Base-by-base conservation (phyloP, 2,797 vertebrate genomes). In the Sebastes hubbsi region DNA sequence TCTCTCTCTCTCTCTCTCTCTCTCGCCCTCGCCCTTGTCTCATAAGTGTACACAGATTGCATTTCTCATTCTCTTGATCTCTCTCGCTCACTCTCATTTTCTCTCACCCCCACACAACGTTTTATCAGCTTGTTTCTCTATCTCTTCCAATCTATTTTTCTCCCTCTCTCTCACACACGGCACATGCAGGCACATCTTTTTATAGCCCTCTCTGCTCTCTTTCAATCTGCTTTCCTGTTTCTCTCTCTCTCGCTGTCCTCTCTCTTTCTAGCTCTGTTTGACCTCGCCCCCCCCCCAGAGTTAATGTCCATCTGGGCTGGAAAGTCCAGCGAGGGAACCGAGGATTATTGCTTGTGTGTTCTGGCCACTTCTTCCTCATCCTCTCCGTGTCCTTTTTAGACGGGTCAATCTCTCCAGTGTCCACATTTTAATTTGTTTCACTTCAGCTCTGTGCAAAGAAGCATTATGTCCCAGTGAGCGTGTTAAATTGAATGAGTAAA, bases 271-370 rank as follows among this genome's bases (percentile, higher is more conserved):
- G 52, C 82, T 88, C 80, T 81, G 75, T 76, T 60, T 75, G 87
- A 91, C 92, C 85, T 56, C 29, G 74, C 59, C 62, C 70, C 74
- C 70, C 74, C 69, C 77, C 72, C 80, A 77, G 82, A 83, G 90
- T 86, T 91, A 85, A 91, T 89, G 91, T 93, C 90, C 89, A 91
- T 91, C 88, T 92, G 91, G 77, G 88, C 80, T 75, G 72, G 77
- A 90, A 81, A 85, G 84, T 91, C 85, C 87, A 79, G 89, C 52
- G 83, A 89, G 82, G 83, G 72, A 81, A 60, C 42, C 8, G 62
- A 65, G 89, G 90, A 93, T 91, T 92, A 91, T 80, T 89, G 85
- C 84, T 77, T 58, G 59, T 84, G 80, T 64, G 73, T 70, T 84
- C 75, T 72, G 79, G 82, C 78, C 61, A 27, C 84, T 81, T 88